Percentiles rank a stretch among this genome's conserved stretches.
Evolutionary conservation across 2,888 invertebrate species (phyloP).

Genomic region (Drosophila pseudotalamancana): DNA sequence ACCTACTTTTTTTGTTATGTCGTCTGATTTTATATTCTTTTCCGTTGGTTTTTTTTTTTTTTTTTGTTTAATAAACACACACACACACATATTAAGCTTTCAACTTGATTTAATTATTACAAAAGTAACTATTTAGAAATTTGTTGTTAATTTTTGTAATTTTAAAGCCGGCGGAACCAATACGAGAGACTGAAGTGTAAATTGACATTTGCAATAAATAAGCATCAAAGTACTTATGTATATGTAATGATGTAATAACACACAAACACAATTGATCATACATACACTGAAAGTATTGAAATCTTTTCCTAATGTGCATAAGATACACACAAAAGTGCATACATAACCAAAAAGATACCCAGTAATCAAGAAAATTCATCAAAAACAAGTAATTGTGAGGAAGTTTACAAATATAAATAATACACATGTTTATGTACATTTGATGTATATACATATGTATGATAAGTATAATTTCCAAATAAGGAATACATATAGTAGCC

Average conservation of each 20-base stretch:
- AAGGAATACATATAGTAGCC: neutral
- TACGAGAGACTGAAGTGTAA: conserved; percentile 91
- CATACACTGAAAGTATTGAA: neutral
- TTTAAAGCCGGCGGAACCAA: conserved; percentile 89
- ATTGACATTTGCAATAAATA: conserved; percentile 78
- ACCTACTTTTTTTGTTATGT: too few relatives aligned
- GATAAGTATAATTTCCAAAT: neutral
- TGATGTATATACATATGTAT: conserved; percentile 1
- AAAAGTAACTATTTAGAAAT: conserved; percentile 77
- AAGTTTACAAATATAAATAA: conserved; percentile 2
- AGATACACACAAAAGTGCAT: neutral
- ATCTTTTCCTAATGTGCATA: neutral
- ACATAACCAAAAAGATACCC: conserved; percentile 1
- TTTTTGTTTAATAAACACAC: conserved; percentile 25
- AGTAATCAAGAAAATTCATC: too few relatives aligned
- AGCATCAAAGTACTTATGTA: conserved; percentile 51
- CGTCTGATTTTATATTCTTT: conserved; percentile 12
- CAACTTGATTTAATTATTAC: conserved; percentile 56
- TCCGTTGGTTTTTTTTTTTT: conserved; percentile 13
- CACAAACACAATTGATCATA: conserved; percentile 3
- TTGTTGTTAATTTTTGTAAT: conserved; percentile 85
- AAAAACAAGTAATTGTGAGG: neutral
- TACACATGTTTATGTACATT: neutral
- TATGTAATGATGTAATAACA: conserved; percentile 44
- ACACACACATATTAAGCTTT: conserved; percentile 33